These are phyloP conservation scores for Drosophila bunnanda DNA, from an alignment of 2,888 invertebrate genomes.

Conservation along the genomic window DNA sequence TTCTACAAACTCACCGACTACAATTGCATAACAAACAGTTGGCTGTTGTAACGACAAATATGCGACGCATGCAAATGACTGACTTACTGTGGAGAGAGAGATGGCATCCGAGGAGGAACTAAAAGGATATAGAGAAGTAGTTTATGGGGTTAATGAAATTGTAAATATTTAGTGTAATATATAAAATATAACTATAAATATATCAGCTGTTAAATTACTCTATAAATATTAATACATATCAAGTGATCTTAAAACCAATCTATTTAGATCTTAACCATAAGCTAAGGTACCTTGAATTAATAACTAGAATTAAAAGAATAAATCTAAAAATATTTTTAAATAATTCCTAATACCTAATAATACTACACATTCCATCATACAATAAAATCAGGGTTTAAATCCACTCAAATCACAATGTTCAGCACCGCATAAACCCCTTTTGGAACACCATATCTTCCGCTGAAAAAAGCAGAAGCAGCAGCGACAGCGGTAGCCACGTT, in stretches of 20 bases:
- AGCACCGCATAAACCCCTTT: slow-evolving; percentile 8
- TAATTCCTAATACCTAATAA: no score
- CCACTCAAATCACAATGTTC: not conserved
- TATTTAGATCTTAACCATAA: not conserved
- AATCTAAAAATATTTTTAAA: not conserved
- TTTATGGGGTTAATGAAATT: not conserved
- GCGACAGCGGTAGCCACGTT: slow-evolving; percentile 28
- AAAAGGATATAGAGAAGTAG: not conserved
- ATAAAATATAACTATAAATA: not conserved
- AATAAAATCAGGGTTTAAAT: no score
- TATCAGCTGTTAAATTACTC: not conserved
- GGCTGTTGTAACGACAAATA: slow-evolving; percentile 80
- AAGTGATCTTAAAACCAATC: accelerated
- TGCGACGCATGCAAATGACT: slow-evolving; percentile 81
- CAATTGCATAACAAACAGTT: slow-evolving; percentile 81
- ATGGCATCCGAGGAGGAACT: slow-evolving; percentile 38
- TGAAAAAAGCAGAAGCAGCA: slow-evolving; percentile 24
- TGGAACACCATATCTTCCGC: slow-evolving; percentile 25
- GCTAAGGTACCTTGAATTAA: not conserved
- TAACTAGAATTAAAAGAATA: not conserved
- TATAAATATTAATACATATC: not conserved
- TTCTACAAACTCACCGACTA: slow-evolving; percentile 69
- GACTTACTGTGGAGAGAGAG: slow-evolving; percentile 68
- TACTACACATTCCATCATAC: not conserved
- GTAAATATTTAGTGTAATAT: not conserved